These are phyloP conservation scores for Spinus pinus DNA, from an alignment of 2,797 vertebrate genomes.

Conservation along the genomic window DNA sequence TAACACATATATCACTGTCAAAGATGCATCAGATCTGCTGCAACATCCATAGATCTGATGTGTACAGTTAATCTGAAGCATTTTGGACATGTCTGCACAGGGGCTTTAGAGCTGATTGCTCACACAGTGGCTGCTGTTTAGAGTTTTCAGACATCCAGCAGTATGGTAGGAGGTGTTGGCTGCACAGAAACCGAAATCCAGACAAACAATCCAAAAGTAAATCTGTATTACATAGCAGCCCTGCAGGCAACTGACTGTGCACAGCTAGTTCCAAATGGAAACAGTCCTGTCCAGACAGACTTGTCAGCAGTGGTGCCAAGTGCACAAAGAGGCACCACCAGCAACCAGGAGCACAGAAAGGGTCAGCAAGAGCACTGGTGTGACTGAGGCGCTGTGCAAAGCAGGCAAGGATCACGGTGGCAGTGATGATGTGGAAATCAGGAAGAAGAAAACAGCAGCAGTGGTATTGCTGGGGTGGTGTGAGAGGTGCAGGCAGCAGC, in stretches of 20 bases:
- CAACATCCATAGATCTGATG: background rate
- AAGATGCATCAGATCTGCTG: background rate
- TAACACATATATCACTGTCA: background rate
- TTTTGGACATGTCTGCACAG: background rate
- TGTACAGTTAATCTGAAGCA: background rate
- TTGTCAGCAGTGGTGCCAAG: background rate
- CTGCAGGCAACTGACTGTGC: background rate
- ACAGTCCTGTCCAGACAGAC: background rate
- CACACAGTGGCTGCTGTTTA: background rate
- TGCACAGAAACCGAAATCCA: background rate
- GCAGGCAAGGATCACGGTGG: background rate
- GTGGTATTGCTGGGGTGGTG: background rate
- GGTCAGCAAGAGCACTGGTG: background rate
- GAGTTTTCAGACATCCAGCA: background rate
- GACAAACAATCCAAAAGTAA: background rate
- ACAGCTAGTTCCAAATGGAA: background rate
- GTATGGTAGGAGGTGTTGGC: background rate
- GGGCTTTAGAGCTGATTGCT: background rate
- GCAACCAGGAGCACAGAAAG: background rate
- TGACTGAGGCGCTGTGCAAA: background rate
- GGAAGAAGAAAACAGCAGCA: background rate
- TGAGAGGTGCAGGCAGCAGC: background rate
- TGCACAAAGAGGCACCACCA: background rate
- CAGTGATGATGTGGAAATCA: background rate
- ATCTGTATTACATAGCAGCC: background rate